Base-by-base conservation (phyloP, 1,140 invertebrate species). In the Procambarus clarkii region DNA sequence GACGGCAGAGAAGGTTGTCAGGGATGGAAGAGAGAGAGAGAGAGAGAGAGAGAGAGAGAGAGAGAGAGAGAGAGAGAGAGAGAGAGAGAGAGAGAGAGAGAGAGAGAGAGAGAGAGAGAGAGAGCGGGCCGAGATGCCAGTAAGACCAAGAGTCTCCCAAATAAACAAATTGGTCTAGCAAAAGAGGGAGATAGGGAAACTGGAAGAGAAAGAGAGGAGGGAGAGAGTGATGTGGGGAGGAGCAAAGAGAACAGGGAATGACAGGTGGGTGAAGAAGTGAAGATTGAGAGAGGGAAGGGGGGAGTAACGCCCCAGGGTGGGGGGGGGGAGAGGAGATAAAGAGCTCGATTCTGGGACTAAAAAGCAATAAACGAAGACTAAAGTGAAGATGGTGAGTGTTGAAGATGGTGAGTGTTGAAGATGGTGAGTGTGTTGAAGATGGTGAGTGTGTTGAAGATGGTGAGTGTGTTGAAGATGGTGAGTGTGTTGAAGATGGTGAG, bases 201-300 rank as follows among this genome's bases (percentile, higher is more conserved):
- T 11, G 18, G 21, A 34, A 8, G 45, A 8, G 15, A 8, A 24
- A 21, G 48, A 45, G 24, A 46, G 9, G 3, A 84, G n/a, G 24
- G 24, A 34, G n/a, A 69, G 82, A 34, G n/a, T 2, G 24, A 3
- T 11, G n/a, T 44, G 58, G 24, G 45, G 76, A 46, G 45, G 76
- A 34, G 45, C 44, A 15, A 80, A 18, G 34, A 83, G 58, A 45
- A 83, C 2, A 18, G 64, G 11, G 60, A 83, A 8, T 34, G 48
- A 45, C 21, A 64, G 82, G 54, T 64, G 64, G 82, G 69, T 34
- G 34, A 84, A 24, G 82, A 84, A 54, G 81, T 45, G 81, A 45
- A 83, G 58, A 24, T 24, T 50, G 81, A 69, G 34, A 44, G n/a
- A 11, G 48, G 44, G n/a, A 21, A 7, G 18, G 21, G 21, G 21